Evolutionary conservation across 1,140 invertebrate species (phyloP).

Genomic region (Mesaphorura yosii): DNA sequence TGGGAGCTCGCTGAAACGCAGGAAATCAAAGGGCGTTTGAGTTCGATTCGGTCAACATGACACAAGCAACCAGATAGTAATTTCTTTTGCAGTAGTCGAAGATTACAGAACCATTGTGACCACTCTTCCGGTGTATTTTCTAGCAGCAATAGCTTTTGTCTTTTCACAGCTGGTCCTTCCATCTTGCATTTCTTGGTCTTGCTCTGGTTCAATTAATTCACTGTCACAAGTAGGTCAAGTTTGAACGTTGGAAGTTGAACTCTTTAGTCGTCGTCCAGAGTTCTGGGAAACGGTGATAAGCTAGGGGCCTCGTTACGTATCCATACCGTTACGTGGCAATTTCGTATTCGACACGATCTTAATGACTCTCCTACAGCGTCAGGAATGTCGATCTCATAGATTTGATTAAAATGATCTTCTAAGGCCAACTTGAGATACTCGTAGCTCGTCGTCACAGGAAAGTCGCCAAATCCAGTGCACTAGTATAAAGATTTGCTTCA

Average conservation of each 20-base stretch:
- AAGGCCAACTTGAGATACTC: constrained; percentile 20
- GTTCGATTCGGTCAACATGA: constrained; percentile 19
- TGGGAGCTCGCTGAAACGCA: not conserved
- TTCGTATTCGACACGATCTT: constrained; percentile 18
- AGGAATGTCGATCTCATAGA: constrained; percentile 18
- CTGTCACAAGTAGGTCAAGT: not conserved
- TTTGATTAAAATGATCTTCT: constrained; percentile 9
- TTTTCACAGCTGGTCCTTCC: constrained; percentile 28
- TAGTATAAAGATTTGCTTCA: constrained; percentile 13
- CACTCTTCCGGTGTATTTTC: constrained; percentile 9
- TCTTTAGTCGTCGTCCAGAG: too few species aligned
- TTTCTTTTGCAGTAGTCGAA: constrained; percentile 22
- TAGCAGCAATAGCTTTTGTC: constrained; percentile 19
- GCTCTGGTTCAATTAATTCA: not conserved
- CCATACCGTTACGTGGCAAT: constrained; percentile 28
- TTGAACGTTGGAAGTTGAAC: not conserved
- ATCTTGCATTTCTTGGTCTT: constrained; percentile 9
- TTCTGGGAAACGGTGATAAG: too few species aligned
- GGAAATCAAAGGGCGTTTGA: constrained; percentile 21
- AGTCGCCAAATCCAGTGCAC: constrained; percentile 12
- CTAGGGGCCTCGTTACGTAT: not conserved
- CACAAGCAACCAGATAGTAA: constrained; percentile 26
- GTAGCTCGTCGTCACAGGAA: constrained; percentile 10
- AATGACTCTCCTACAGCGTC: constrained; percentile 18
- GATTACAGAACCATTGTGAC: constrained; percentile 20